Conservation (phyloP, 2,797 vertebrate genomes). For the Aeoliscus strigatus region DNA sequence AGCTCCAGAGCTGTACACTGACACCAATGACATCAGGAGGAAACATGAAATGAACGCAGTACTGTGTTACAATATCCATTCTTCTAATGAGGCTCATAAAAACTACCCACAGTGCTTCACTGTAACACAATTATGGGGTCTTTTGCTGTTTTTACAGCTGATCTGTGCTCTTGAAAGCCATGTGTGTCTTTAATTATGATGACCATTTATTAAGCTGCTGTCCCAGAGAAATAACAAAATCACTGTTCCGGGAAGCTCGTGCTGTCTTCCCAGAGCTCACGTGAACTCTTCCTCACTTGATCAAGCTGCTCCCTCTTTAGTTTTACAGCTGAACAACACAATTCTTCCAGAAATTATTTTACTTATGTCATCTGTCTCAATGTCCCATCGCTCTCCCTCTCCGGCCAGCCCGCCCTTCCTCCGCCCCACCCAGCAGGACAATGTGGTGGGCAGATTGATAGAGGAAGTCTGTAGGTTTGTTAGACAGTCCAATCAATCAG, state of each 20-base stretch:
- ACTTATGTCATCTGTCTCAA: conserved; percentile 23
- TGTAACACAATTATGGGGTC: conserved; percentile 65
- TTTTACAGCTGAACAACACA: neutral
- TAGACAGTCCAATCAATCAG: conserved; percentile 76
- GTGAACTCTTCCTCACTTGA: neutral
- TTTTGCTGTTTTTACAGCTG: conserved; percentile 72
- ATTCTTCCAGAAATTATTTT: conserved; percentile 13
- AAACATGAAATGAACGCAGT: conserved; percentile 21
- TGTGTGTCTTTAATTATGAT: conserved; percentile 72
- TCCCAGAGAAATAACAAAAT: conserved; percentile 59
- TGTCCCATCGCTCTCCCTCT: conserved; percentile 25
- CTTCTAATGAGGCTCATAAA: conserved; percentile 67
- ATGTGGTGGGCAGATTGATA: conserved; percentile 70
- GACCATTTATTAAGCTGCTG: conserved; percentile 61
- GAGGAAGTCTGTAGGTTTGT: conserved; percentile 72
- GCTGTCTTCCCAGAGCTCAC: neutral
- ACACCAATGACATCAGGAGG: conserved; percentile 1
- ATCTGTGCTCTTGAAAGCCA: conserved; percentile 50
- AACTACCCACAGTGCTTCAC: conserved; percentile 40
- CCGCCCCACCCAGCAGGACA: conserved; percentile 63
- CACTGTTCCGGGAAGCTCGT: conserved; percentile 1
- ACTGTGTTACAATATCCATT: no score
- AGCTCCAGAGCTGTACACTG: conserved; percentile 41
- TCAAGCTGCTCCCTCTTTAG: neutral
- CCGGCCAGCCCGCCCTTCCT: conserved; percentile 24